Evolutionary conservation across 2,113 vertebrate species (phyloP).

Genomic region (Microtus oregoni): DNA sequence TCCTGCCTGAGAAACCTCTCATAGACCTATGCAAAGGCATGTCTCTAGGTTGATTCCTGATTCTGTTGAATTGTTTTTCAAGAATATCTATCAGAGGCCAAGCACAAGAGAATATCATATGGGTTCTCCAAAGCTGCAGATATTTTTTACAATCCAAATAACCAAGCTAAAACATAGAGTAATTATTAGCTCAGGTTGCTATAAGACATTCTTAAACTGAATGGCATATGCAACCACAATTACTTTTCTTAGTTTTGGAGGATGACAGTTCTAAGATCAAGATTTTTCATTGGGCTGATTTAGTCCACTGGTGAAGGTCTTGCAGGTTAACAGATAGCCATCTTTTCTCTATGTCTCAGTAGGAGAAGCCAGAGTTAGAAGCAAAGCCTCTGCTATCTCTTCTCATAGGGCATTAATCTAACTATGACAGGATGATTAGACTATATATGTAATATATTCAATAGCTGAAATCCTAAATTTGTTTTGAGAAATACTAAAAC

Average conservation of each 20-base stretch:
- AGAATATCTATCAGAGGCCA: background rate
- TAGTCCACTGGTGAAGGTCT: background rate
- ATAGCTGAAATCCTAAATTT: background rate
- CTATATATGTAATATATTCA: background rate
- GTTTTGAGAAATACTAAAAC: conserved; percentile 14
- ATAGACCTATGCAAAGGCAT: background rate
- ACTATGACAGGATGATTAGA: background rate
- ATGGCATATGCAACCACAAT: background rate
- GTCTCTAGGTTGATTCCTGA: background rate
- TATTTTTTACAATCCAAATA: background rate
- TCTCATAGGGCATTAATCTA: background rate
- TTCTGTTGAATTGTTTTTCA: too few species aligned
- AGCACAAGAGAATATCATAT: background rate
- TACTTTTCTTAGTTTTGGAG: background rate
- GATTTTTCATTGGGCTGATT: background rate
- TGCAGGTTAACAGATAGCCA: background rate
- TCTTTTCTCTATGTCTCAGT: background rate
- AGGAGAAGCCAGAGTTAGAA: background rate
- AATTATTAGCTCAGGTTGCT: background rate
- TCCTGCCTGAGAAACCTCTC: background rate
- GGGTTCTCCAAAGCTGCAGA: background rate
- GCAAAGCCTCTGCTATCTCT: background rate
- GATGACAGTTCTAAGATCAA: background rate
- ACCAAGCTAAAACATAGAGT: background rate
- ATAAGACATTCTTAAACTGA: background rate